Evolutionary conservation across 23 tunicate species (phyloP), one percentile per base, ranked within the genome.

Genomic region (Halocynthia aurantium): DNA sequence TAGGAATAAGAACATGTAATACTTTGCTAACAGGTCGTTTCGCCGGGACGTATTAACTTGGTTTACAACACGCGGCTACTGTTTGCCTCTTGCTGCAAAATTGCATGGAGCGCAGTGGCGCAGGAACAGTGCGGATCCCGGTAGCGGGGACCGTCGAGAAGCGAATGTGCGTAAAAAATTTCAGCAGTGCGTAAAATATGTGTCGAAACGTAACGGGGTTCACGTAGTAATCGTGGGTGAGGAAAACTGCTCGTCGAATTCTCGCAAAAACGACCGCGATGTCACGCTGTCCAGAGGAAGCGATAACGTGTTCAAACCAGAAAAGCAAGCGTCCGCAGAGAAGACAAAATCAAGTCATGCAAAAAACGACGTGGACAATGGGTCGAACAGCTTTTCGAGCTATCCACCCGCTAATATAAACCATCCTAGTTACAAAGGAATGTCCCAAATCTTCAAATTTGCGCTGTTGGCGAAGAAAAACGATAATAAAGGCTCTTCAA

Each of bases 41-140:
- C 56, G 78, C 8, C 62, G 78, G 31, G 78, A 74, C 22, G 64
- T 74, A 19, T 49, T 74, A 7, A 54, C 78, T 53, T 74, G 78
- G 78, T 74, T 74, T 7, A 74, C 78, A 11, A 54, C 78, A n/a
- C 78, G 78, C n/a, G 78, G 78, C 10, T 74, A 74, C 6, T 74
- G 78, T 56, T 51, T 54, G 8, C 62, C 55, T 56, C 56, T 74
- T 0, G 78, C 78, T 8, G 78, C 78, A 19, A 55, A 56, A 54
- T 53, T 74, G 64, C 55, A 74, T 15, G 78, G 78, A 15, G 78
- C 78, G 8, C 56, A 74, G 10, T 74, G 78, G 78, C 20, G 64
- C 8, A 53, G 78, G 31, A 51, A 74, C 57, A 74, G 78, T 64
- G 56, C 56, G 2, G 78, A 74, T 15, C 75, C 75, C 54, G 75